A percentile compares a stretch with the other conserved stretches of the same genome.
phyloP scores from a whole-genome alignment of 2,888 invertebrate species.

The Spisula subtruncata region DNA sequence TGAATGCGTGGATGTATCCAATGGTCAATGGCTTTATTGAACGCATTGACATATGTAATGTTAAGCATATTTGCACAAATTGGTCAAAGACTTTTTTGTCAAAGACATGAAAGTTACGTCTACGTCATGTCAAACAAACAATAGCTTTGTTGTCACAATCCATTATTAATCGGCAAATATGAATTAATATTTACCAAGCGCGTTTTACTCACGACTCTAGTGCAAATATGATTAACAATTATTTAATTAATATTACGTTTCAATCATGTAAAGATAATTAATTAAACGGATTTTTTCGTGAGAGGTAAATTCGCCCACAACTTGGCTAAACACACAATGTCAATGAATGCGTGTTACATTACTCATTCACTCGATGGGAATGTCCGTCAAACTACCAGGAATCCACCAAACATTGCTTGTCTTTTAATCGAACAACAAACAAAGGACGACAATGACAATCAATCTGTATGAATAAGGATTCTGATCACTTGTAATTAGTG shows the following conservation, averaged over 20 bases:
- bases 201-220: not conserved
- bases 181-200: not conserved
- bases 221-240: not conserved
- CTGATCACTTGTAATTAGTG: not conserved
- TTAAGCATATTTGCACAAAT: not conserved
- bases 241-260: not conserved
- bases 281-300: no score
- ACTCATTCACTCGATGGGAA: not conserved
- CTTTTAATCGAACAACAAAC: not conserved
- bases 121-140: no score
- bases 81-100: no score
- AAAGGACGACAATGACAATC: not conserved
- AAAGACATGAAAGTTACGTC: no score
- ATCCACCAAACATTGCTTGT: no score
- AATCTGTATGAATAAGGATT: not conserved
- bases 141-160: no score
- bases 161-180: no score
- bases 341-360: not conserved
- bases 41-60: not conserved
- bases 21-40: no score
- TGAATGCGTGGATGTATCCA: no score
- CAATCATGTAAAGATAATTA: not conserved
- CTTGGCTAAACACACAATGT: no score
- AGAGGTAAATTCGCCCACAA: no score
- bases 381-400: not conserved